Conservation (phyloP, 2,113 vertebrate genomes). For the Heterotilapia buettikoferi region DNA sequence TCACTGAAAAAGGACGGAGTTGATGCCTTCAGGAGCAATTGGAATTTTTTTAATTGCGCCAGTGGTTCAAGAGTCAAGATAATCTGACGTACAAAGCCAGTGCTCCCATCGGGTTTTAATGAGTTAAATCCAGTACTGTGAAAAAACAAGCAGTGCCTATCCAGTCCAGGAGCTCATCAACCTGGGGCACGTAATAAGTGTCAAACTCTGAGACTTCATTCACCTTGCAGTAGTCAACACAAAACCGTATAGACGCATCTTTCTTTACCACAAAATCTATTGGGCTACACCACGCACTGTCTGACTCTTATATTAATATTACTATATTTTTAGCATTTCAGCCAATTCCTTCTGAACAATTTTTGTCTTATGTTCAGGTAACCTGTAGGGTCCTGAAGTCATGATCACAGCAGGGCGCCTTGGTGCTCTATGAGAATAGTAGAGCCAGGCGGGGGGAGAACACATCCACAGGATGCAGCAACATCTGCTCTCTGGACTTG, state of each 20-base stretch:
- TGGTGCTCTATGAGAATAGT: background rate
- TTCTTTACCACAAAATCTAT: background rate
- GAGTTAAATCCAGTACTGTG: background rate
- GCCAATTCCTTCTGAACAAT: background rate
- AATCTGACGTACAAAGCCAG: background rate
- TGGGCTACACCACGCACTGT: background rate
- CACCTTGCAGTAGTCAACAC: background rate
- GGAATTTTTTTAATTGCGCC: accelerated
- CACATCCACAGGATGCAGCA: background rate
- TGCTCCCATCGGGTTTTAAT: background rate
- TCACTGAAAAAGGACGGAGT: background rate
- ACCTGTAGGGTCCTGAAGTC: background rate
- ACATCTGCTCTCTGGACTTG: background rate
- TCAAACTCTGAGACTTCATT: background rate
- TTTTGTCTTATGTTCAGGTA: background rate
- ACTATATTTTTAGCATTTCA: background rate
- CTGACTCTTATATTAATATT: background rate
- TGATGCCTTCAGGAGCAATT: background rate
- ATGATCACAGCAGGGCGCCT: background rate
- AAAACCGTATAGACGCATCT: background rate
- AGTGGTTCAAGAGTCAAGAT: background rate
- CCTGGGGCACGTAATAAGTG: background rate
- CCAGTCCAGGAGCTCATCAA: background rate
- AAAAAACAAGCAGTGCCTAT: background rate
- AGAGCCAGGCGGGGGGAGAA: background rate